These are phyloP conservation scores for Eumaeus atala DNA, from an alignment of 1,140 invertebrate genomes.

Conservation along the genomic window DNA sequence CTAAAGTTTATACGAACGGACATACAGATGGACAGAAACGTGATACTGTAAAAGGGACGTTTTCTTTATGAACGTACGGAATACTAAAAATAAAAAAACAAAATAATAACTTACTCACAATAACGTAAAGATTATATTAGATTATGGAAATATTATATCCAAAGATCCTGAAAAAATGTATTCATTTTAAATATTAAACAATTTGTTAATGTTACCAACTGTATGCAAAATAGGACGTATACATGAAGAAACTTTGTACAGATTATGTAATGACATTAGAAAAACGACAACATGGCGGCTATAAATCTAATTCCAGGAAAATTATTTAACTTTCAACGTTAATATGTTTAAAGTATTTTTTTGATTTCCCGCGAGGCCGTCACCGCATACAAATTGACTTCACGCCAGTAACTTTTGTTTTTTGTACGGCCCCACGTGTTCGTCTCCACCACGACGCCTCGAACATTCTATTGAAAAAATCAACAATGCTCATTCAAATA, in stretches of 20 bases:
- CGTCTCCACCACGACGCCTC: neutral
- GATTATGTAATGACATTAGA: neutral
- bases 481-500: conserved; percentile 4
- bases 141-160: too few species aligned
- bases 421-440: neutral
- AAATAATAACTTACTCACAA: too few species aligned
- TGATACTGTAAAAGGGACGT: too few species aligned
- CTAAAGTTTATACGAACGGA: too few species aligned
- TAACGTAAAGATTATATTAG: too few species aligned
- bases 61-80: too few species aligned
- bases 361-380: neutral
- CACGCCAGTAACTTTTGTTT: neutral
- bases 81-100: too few species aligned
- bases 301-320: neutral
- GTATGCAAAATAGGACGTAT: too few species aligned
- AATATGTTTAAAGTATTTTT: conserved; percentile 4
- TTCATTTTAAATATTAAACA: too few species aligned
- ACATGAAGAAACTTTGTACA: neutral
- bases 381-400: neutral
- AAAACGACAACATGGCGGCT: neutral
- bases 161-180: too few species aligned
- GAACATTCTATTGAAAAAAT: conserved; percentile 6
- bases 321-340: neutral
- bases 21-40: too few species aligned
- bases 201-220: too few species aligned